phyloP scores from a whole-genome alignment of 2,797 vertebrate species.

The Spinus olivaceus region DNA sequence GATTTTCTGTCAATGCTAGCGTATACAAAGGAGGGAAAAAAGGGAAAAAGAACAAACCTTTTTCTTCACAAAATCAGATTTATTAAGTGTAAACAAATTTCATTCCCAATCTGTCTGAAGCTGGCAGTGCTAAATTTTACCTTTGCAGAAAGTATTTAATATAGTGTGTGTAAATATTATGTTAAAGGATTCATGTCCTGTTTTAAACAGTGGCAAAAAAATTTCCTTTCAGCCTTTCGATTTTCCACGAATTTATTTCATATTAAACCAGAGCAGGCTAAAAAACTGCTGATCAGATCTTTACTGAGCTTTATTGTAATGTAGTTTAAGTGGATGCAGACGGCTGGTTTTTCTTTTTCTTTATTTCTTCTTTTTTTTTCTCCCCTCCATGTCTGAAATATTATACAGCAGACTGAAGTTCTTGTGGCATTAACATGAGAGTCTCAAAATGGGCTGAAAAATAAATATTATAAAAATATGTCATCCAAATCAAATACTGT shows the following conservation, averaged over 20 bases:
- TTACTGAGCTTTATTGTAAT: constrained; percentile 47
- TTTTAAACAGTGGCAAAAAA: constrained; percentile 62
- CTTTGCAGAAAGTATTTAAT: constrained; percentile 42
- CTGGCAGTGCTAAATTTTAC: constrained; percentile 4
- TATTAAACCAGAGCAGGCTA: constrained; percentile 33
- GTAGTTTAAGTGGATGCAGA: constrained; percentile 58
- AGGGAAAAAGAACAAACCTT: background rate
- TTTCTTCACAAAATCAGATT: constrained; percentile 39
- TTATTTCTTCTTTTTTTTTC: constrained; percentile 13
- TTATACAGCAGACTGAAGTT: constrained; percentile 42
- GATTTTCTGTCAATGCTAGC: background rate
- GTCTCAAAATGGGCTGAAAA: constrained; percentile 30
- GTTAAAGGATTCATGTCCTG: constrained; percentile 57
- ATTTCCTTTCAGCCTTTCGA: constrained; percentile 31
- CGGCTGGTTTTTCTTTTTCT: constrained; percentile 9
- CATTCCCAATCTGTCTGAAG: background rate
- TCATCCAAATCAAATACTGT: constrained; percentile 63
- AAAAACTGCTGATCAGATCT: constrained; percentile 54
- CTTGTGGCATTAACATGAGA: constrained; percentile 46
- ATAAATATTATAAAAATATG: constrained; percentile 50
- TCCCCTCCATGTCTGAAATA: constrained; percentile 39
- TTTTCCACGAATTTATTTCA: constrained; percentile 60
- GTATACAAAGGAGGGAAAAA: background rate
- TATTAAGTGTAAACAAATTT: constrained; percentile 44
- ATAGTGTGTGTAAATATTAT: constrained; percentile 60